Percentiles rank a stretch among this genome's conserved stretches.
These are phyloP conservation scores for Meandrina meandrites DNA, from an alignment of 92 coral and sea anemone genomes.

Conservation along the genomic window DNA sequence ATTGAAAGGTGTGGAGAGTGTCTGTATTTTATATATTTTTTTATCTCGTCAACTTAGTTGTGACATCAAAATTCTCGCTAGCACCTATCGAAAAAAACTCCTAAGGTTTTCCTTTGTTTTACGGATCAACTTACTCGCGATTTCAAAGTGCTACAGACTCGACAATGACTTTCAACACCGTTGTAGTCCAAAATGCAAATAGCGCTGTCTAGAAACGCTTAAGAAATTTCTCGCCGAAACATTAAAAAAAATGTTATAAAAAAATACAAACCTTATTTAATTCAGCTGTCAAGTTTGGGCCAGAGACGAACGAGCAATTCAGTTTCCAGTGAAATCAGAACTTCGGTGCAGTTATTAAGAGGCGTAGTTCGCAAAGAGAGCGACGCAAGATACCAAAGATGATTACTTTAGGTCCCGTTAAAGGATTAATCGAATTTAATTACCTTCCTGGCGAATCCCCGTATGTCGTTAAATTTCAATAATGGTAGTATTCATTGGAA, in stretches of 20 bases:
- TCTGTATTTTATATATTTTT: background rate
- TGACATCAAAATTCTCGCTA: background rate
- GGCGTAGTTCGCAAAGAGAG: background rate
- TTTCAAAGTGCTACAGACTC: background rate
- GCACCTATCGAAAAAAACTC: too few relatives aligned
- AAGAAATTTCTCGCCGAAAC: background rate
- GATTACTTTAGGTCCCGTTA: background rate
- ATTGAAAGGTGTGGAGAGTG: background rate
- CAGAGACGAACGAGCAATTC: background rate
- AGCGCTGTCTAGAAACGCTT: background rate
- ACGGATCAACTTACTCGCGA: too few relatives aligned
- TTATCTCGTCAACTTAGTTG: background rate
- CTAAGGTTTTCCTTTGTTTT: too few relatives aligned
- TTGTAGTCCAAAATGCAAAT: background rate
- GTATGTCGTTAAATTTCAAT: constrained; percentile 16
- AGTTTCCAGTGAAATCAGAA: background rate
- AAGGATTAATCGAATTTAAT: background rate
- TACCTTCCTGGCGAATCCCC: background rate
- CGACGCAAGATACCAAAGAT: background rate
- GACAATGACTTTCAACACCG: background rate
- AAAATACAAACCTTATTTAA: constrained; percentile 1
- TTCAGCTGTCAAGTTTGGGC: background rate
- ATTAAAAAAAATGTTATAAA: background rate
- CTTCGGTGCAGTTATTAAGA: background rate
- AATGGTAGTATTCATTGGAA: background rate